Evolutionary conservation across 2,888 invertebrate genomes (phyloP).

Genomic region (Scaptomyza cyrtandrae): DNA sequence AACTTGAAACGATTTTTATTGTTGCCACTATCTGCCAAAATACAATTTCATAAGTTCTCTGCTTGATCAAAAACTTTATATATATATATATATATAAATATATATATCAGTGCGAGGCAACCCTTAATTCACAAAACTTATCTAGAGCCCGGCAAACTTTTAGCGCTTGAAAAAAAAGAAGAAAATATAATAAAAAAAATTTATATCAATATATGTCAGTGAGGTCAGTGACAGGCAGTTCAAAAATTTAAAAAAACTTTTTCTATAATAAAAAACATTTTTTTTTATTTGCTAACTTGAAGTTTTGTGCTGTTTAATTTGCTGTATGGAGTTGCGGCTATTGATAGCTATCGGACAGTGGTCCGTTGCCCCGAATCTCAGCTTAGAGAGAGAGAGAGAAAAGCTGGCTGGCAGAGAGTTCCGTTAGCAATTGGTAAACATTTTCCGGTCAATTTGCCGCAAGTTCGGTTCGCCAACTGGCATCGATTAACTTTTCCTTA

Average conservation of each 20-base stretch:
- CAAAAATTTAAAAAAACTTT: constrained; percentile 43
- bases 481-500: constrained; percentile 73
- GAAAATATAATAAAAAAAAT: background rate
- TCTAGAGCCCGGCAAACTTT: constrained; percentile 49
- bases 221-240: constrained; percentile 26
- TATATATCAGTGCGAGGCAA: constrained; percentile 17
- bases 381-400: constrained; percentile 11
- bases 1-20: constrained; percentile 59
- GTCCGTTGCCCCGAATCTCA: constrained; percentile 49
- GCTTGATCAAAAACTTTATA: constrained; percentile 2
- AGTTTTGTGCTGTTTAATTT: constrained; percentile 63
- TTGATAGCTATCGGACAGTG: constrained; percentile 43
- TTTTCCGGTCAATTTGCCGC: constrained; percentile 76
- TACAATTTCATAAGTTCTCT: constrained; percentile 74
- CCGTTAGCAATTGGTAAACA: constrained; percentile 76
- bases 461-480: constrained; percentile 52
- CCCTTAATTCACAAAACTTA: constrained; percentile 54
- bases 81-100: constrained; percentile 4
- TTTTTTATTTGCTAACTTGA: constrained; percentile 4
- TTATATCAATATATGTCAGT: constrained; percentile 62
- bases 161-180: constrained; percentile 53
- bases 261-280: constrained; percentile 55
- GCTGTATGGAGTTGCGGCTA: constrained; percentile 34
- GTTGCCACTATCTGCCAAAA: constrained; percentile 52
- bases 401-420: constrained; percentile 29